These are phyloP conservation scores for Lasioglossum villosulum DNA, from an alignment of 2,888 invertebrate genomes.

Conservation along the genomic window DNA sequence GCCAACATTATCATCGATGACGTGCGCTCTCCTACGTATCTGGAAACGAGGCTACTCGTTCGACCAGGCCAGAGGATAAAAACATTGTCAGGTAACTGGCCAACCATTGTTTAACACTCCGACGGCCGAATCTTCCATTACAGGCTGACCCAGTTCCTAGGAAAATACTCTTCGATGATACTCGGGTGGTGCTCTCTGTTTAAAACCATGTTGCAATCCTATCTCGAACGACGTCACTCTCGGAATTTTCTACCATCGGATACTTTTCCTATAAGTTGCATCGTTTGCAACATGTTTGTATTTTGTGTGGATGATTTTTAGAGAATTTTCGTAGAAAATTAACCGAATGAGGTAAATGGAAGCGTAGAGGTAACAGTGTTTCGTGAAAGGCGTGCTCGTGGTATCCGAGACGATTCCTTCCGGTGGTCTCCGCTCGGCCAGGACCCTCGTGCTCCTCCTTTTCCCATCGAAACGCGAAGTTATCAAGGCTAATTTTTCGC, in stretches of 20 bases:
- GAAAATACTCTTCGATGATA: not conserved
- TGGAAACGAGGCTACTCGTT: slow-evolving; percentile 61
- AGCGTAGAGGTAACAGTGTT: slow-evolving; percentile 38
- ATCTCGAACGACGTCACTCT: not conserved
- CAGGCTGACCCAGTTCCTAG: slow-evolving; percentile 1
- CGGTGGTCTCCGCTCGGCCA: slow-evolving; percentile 30
- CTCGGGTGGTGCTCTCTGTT: not conserved
- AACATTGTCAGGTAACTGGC: slow-evolving; percentile 59
- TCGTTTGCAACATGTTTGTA: not conserved
- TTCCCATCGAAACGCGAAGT: slow-evolving; percentile 73
- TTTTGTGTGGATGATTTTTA: not conserved
- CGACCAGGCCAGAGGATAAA: slow-evolving; percentile 47
- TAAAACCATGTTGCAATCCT: not conserved
- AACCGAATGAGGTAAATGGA: not conserved
- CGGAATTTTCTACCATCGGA: not conserved
- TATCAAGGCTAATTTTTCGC: slow-evolving; percentile 79
- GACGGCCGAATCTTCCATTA: not conserved
- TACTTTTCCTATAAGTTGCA: not conserved
- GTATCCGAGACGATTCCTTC: slow-evolving; percentile 57
- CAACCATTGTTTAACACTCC: not conserved
- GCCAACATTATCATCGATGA: slow-evolving; percentile 68
- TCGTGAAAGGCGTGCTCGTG: slow-evolving; percentile 17
- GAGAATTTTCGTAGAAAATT: not conserved
- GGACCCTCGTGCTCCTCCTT: slow-evolving; percentile 19
- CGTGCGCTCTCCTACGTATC: slow-evolving; percentile 61